Percentiles rank a stretch among this genome's conserved stretches.
Conservation (phyloP, 2,113 vertebrate species). For the Gulo gulo region DNA sequence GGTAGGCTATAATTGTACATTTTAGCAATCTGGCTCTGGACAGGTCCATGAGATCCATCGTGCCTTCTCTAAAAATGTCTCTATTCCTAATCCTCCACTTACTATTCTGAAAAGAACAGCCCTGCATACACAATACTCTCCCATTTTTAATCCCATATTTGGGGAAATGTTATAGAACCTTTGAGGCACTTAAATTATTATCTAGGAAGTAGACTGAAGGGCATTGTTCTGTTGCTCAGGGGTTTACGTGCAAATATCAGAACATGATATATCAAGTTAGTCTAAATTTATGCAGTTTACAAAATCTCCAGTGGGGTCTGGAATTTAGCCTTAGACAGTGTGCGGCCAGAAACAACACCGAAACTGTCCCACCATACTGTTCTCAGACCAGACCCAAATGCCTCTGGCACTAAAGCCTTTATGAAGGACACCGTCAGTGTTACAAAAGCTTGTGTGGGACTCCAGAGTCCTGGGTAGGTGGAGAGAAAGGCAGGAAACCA, state of each 20-base stretch:
- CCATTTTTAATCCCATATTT: background rate
- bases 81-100: background rate
- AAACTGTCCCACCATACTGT: background rate
- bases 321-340: background rate
- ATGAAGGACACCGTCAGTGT: fast-evolving
- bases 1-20: background rate
- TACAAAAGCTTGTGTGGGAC: background rate
- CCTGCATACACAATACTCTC: background rate
- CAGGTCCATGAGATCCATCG: background rate
- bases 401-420: background rate
- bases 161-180: background rate
- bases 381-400: background rate
- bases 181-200: background rate
- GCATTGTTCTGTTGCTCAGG: background rate
- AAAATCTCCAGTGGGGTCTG: background rate
- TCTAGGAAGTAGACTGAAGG: background rate
- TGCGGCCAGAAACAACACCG: background rate
- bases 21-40: background rate
- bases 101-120: background rate
- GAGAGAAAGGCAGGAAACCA: background rate
- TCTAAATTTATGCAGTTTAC: background rate
- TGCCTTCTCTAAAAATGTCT: background rate
- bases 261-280: background rate
- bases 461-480: background rate
- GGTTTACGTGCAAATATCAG: background rate